A percentile compares a stretch with the other conserved stretches of the same genome.
Conservation (phyloP, 92 coral and sea anemone genomes). For the Phenganax marumi region DNA sequence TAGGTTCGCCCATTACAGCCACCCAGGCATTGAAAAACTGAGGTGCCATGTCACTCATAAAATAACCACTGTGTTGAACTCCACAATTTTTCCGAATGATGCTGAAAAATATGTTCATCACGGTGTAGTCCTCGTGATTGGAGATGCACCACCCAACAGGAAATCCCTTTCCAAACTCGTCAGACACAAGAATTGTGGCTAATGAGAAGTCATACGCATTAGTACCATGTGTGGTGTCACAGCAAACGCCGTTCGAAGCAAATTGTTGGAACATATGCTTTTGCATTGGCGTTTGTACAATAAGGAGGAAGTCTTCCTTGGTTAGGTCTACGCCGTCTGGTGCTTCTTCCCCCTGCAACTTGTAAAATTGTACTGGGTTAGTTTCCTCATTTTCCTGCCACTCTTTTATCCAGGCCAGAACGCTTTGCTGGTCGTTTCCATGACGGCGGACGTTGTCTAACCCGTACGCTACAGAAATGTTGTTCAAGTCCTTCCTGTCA, state of each 20-base stretch:
- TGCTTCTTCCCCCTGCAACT: constrained; percentile 55
- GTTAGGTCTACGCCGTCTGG: constrained; percentile 46
- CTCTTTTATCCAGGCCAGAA: constrained; percentile 50
- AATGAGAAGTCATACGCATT: constrained; percentile 60
- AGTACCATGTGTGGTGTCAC: constrained; percentile 70
- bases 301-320: constrained; percentile 53
- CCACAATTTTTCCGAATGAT: constrained; percentile 54
- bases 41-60: constrained; percentile 70
- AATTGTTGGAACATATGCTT: constrained; percentile 53
- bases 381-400: constrained; percentile 43
- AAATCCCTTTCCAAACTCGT: constrained; percentile 69
- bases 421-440: constrained; percentile 63
- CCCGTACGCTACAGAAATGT: constrained; percentile 55
- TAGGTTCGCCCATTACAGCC: constrained; percentile 43
- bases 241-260: constrained; percentile 61
- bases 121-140: constrained; percentile 63
- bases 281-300: constrained; percentile 63
- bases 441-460: constrained; percentile 50
- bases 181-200: constrained; percentile 55
- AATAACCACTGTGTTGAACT: constrained; percentile 22
- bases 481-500: constrained; percentile 57
- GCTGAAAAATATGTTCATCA: constrained; percentile 52
- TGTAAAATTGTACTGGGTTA: constrained; percentile 58
- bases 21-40: constrained; percentile 74
- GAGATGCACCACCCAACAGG: constrained; percentile 74